Evolutionary conservation across 2,888 invertebrate genomes (phyloP), one percentile per base, ranked within the genome.

Genomic region (Hydroisotoma schaefferi): DNA sequence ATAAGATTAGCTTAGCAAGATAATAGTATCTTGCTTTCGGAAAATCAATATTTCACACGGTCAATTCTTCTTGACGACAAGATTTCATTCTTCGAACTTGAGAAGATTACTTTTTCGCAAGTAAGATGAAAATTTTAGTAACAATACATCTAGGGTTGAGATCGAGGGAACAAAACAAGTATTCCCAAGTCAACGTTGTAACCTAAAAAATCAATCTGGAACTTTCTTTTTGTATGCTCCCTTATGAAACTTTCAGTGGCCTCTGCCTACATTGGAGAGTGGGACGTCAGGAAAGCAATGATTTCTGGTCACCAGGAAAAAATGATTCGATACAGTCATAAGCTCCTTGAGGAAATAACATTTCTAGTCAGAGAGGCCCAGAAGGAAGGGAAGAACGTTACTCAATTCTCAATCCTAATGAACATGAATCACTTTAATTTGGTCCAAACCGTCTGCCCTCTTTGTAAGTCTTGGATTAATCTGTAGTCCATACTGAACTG

Each of bases 341-440:
- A 33, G 33, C 20, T 52, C 5, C 20, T 52, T 37, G 52, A 52
- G n/a, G 33, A 29, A 10, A 33, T 33, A 4, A 23, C n/a, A n/a
- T 3, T 10, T 8, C 23, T 33, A 3, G 10, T 52, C 4, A 23
- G 52, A 18, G 3, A 12, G 18, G 20, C 33, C 5, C 29, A 29
- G 37, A 23, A 52, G 6, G 37, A 37, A 10, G 52, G 52, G 3
- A 3, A n/a, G 22, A 52, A 52, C 22, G 63, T 63, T 18, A 63
- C 63, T 26, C 43, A 40, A 51, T 57, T 54, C 47, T 22, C 48
- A 15, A 52, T 63, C 18, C 53, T 63, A 15, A 49, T 63, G 1
- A 54, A 63, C 43, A 33, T 59, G 2, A 55, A 54, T 27, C 56
- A 63, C 25, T 63, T 59, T n/a, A 63, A 63, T 38, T 22, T 63